Conservation (phyloP, 2,797 vertebrate genomes). For the Momotus momota region DNA sequence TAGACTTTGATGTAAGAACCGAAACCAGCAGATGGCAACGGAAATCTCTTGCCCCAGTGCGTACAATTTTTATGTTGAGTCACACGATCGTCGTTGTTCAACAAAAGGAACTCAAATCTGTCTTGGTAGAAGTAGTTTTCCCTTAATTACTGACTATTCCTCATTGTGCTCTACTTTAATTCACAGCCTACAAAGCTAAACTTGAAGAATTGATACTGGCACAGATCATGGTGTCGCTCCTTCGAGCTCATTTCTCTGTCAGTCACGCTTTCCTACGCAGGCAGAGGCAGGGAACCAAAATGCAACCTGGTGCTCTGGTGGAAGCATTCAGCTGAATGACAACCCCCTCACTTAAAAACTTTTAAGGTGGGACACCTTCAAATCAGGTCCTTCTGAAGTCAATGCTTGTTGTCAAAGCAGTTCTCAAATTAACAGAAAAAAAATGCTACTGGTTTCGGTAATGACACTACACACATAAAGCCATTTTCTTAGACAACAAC, state of each 20-base stretch:
- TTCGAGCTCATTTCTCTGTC: neutral
- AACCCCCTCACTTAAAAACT: neutral
- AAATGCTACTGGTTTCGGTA: neutral
- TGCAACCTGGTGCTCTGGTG: accelerated
- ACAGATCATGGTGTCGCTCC: neutral
- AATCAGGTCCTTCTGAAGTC: neutral
- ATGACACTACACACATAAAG: neutral
- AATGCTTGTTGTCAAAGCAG: neutral
- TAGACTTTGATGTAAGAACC: neutral
- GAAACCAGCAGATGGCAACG: neutral
- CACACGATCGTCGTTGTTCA: accelerated
- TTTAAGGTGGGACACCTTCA: neutral
- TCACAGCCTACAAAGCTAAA: neutral
- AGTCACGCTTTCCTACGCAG: neutral
- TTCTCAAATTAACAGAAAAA: neutral
- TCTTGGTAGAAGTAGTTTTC: neutral
- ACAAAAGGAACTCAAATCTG: neutral
- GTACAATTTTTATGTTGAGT: neutral
- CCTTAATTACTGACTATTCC: neutral
- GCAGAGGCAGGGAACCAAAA: neutral
- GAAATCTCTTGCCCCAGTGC: neutral
- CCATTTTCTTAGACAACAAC: neutral
- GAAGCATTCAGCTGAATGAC: neutral
- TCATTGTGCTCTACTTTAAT: neutral
- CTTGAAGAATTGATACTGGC: neutral